These are phyloP conservation scores for Lasioglossum lativentre DNA, from an alignment of 2,888 invertebrate genomes.

Conservation along the genomic window DNA sequence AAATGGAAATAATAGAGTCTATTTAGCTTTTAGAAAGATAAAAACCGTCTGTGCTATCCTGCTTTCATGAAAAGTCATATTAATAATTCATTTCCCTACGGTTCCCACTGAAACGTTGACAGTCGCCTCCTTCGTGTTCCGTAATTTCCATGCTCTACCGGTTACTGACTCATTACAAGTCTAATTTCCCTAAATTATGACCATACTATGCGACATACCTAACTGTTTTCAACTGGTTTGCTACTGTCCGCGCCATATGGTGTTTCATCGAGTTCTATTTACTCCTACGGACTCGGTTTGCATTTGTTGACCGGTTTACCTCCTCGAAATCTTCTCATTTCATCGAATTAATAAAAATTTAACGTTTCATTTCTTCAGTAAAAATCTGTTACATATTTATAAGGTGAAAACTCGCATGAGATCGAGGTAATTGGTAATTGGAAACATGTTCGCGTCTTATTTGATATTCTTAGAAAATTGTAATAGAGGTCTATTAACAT, in stretches of 20 bases:
- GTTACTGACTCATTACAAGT: conserved; percentile 35
- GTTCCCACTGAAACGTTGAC: conserved; percentile 39
- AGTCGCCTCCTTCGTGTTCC: conserved; percentile 29
- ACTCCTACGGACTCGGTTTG: conserved; percentile 3
- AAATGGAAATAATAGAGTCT: neutral
- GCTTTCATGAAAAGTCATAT: conserved; percentile 3
- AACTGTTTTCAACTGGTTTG: conserved; percentile 13
- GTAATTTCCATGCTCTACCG: conserved; percentile 37
- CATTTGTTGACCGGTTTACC: conserved; percentile 19
- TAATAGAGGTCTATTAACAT: neutral
- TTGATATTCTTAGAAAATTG: neutral
- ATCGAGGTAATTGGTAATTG: too few species aligned
- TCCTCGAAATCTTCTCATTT: conserved; percentile 15
- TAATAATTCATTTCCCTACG: conserved; percentile 28
- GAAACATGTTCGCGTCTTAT: neutral
- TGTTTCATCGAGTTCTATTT: conserved; percentile 11
- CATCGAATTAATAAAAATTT: conserved; percentile 6
- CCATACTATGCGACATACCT: neutral
- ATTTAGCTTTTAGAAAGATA: conserved; percentile 12
- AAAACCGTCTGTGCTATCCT: neutral
- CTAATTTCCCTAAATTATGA: conserved; percentile 33
- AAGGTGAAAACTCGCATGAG: neutral
- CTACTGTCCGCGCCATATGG: conserved; percentile 20
- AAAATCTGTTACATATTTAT: neutral
- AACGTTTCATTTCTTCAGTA: neutral